Conservation (phyloP, 2,888 invertebrate genomes). For the Nebria salina region DNA sequence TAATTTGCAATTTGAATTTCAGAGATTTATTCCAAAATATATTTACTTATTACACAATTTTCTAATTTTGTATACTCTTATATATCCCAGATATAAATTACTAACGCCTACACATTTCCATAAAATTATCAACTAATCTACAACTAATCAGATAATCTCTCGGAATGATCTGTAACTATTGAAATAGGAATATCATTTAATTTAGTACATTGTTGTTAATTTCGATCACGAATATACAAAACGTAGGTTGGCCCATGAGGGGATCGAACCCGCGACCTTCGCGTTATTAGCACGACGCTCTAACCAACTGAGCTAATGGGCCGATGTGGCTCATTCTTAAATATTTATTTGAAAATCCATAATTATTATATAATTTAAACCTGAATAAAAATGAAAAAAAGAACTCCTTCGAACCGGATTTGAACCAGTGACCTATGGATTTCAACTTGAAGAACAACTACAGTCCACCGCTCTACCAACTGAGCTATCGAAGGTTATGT, state of each 20-base stretch:
- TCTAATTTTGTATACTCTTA: too few relatives aligned
- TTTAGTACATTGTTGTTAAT: too few relatives aligned
- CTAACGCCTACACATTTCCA: too few relatives aligned
- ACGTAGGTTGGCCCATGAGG: slow-evolving; percentile 70
- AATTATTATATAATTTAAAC: background rate
- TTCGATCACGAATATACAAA: background rate
- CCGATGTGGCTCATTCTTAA: slow-evolving; percentile 57
- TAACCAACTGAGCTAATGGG: slow-evolving; percentile 81
- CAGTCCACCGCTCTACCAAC: slow-evolving; percentile 61
- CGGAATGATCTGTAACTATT: too few relatives aligned
- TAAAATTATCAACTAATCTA: too few relatives aligned
- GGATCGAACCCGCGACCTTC: slow-evolving; percentile 81
- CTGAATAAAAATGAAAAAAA: background rate
- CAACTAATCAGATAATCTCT: too few relatives aligned
- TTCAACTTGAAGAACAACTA: slow-evolving; percentile 49
- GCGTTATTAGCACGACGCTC: slow-evolving; percentile 82
- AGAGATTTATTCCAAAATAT: too few relatives aligned
- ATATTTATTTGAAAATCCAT: background rate
- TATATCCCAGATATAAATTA: too few relatives aligned
- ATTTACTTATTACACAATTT: too few relatives aligned
- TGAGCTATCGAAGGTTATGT: slow-evolving; percentile 58
- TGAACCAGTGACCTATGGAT: slow-evolving; percentile 38
- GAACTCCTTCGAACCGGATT: slow-evolving; percentile 33
- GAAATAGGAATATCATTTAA: too few relatives aligned
- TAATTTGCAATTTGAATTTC: too few relatives aligned